Base-by-base conservation (phyloP, 2,888 invertebrate genomes). In the Acheta domesticus region DNA sequence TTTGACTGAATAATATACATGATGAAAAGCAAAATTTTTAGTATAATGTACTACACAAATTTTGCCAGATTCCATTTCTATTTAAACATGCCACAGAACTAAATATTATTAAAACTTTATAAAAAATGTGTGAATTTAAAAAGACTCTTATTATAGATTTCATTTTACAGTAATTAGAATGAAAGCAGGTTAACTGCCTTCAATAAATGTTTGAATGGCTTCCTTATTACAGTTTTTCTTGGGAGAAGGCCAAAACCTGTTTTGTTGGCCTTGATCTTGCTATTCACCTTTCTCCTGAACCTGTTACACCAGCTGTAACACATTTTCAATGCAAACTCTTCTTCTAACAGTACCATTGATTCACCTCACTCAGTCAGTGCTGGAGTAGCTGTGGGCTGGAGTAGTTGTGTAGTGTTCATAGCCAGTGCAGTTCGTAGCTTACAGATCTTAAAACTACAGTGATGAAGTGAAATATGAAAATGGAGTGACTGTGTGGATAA, bases 271-370 rank as follows among this genome's bases (percentile, higher is more conserved):
- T 62, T 62, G 62, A 62, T 62, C 62, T 62, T 62, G 62, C 62
- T 19, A 62, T 62, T 62, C n/a, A 62, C 62, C 62, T 62, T 62
- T 62, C 62, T 62, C 62, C 62, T 62, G 16, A 62, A 14, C 62
- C n/a, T n/a, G n/a, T n/a, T n/a, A 62, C 62, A 62, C 62, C 62
- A 62, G 62, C 62, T 62, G 62, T 62, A 62, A 62, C 62, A 62
- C 62, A 62, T 62, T 62, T 12, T n/a, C 62, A 62, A 62, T 62
- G 62, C 14, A n/a, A 62, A 62, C 62, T n/a, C n/a, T 62, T 62
- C 62, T 36, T 36, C 36, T 36, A 36, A 36, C 36, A 36, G 36
- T 36, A 36, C 36, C 36, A 36, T 36, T 36, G 36, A 36, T 36
- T 36, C 36, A 36, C 36, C 36, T 36, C 36, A 36, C 36, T 36